Evolutionary conservation across 2,113 vertebrate species (phyloP).

Genomic region (Gymnocephalus cernua): DNA sequence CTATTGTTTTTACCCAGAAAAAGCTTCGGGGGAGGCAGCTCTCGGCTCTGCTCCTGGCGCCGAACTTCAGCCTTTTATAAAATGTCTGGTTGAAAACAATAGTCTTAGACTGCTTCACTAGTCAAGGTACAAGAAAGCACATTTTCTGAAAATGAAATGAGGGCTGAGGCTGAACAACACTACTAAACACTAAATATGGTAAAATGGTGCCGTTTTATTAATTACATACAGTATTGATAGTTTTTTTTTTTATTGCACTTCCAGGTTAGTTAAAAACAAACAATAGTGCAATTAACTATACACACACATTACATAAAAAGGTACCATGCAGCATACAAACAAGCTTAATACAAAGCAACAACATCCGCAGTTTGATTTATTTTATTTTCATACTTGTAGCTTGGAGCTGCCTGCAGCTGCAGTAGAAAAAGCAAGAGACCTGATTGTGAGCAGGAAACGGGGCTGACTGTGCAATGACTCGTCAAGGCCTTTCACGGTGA

Average conservation of each 20-base stretch:
- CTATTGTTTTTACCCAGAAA: slow-evolving; percentile 64
- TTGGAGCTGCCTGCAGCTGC: slow-evolving; percentile 89
- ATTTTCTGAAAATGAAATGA: slow-evolving; percentile 48
- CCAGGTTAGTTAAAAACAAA: slow-evolving; percentile 85
- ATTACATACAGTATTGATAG: slow-evolving; percentile 86
- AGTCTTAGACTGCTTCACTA: slow-evolving; percentile 34
- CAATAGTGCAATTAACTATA: slow-evolving; percentile 86
- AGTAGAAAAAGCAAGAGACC: slow-evolving; percentile 76
- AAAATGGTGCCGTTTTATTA: slow-evolving; percentile 80
- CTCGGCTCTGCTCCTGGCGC: slow-evolving; percentile 42
- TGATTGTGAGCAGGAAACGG: slow-evolving; percentile 60
- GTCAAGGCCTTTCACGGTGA: slow-evolving; percentile 68
- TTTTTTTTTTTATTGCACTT: slow-evolving; percentile 87
- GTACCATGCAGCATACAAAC: slow-evolving; percentile 84
- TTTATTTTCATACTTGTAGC: slow-evolving; percentile 63
- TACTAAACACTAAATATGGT: slow-evolving; percentile 48
- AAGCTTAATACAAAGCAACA: slow-evolving; percentile 78
- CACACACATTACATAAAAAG: slow-evolving; percentile 79
- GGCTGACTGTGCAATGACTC: slow-evolving; percentile 65
- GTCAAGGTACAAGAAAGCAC: slow-evolving; percentile 3
- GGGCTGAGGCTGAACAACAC: not conserved
- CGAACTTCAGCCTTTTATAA: slow-evolving; percentile 49
- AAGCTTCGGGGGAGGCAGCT: slow-evolving; percentile 27
- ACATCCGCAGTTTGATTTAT: slow-evolving; percentile 54
- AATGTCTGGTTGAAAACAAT: slow-evolving; percentile 48